These are phyloP conservation scores for Trogon surrucura DNA, from an alignment of 2,113 vertebrate species.

Conservation along the genomic window DNA sequence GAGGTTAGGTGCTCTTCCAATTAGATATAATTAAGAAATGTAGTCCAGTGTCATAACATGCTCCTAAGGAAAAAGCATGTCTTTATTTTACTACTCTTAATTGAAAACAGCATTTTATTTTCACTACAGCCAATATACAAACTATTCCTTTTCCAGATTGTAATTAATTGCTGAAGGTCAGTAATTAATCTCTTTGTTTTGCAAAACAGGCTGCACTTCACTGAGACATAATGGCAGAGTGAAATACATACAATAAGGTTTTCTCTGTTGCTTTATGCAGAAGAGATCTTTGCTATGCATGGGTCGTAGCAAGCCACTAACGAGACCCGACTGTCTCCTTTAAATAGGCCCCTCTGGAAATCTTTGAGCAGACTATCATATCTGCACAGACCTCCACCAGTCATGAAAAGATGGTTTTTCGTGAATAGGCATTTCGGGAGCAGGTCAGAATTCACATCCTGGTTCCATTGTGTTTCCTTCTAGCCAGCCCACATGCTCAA, in stretches of 20 bases:
- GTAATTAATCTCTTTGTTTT: not conserved
- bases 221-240: not conserved
- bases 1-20: not conserved
- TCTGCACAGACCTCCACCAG: not conserved
- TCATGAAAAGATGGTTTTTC: accelerated
- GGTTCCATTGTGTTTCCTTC: not conserved
- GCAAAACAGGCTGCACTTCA: not conserved
- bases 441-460: not conserved
- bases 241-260: not conserved
- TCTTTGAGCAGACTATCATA: not conserved
- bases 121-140: not conserved
- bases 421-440: not conserved
- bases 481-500: accelerated
- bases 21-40: not conserved
- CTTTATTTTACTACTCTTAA: not conserved
- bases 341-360: not conserved
- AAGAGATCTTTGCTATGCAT: not conserved
- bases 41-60: not conserved
- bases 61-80: not conserved
- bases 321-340: not conserved
- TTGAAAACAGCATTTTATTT: not conserved
- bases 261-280: not conserved
- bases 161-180: not conserved
- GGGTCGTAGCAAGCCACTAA: not conserved
- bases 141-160: not conserved